These are phyloP conservation scores for Acrobasis consociella DNA, from an alignment of 2,888 invertebrate genomes.

Conservation along the genomic window DNA sequence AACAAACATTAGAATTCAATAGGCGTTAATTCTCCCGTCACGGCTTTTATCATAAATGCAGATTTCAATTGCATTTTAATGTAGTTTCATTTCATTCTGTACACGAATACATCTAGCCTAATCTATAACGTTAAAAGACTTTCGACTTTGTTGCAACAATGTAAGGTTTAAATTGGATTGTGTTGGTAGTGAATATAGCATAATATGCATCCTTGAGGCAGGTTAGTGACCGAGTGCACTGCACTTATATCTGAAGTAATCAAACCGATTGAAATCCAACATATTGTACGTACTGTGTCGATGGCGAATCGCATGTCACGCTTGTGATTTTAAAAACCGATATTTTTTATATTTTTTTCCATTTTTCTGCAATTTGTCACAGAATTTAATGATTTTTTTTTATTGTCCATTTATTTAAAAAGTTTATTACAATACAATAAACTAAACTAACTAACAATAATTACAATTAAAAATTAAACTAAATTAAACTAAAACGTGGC, in stretches of 20 bases:
- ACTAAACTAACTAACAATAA: too few relatives aligned
- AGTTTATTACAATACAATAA: too few relatives aligned
- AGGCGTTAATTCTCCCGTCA: not conserved
- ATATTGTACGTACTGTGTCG: not conserved
- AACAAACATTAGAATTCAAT: not conserved
- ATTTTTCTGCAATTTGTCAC: too few relatives aligned
- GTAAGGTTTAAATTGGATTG: not conserved
- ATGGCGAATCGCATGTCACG: slow-evolving; percentile 10
- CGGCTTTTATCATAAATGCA: slow-evolving; percentile 1
- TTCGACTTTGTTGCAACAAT: too few relatives aligned
- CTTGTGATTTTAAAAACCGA: not conserved
- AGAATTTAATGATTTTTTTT: too few relatives aligned
- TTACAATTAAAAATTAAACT: too few relatives aligned
- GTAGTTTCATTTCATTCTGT: not conserved
- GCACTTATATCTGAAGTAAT: slow-evolving; percentile 12
- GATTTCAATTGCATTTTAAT: not conserved
- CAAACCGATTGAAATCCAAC: slow-evolving; percentile 12
- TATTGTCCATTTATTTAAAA: too few relatives aligned
- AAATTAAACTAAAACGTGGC: too few relatives aligned
- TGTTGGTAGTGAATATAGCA: not conserved
- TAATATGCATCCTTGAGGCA: slow-evolving; percentile 23
- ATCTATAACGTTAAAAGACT: too few relatives aligned
- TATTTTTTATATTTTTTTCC: too few relatives aligned
- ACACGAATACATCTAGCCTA: not conserved
- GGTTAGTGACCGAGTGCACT: slow-evolving; percentile 24